Evolutionary conservation across 2,113 vertebrate species (phyloP).

Genomic region (Larimichthys polyactis): DNA sequence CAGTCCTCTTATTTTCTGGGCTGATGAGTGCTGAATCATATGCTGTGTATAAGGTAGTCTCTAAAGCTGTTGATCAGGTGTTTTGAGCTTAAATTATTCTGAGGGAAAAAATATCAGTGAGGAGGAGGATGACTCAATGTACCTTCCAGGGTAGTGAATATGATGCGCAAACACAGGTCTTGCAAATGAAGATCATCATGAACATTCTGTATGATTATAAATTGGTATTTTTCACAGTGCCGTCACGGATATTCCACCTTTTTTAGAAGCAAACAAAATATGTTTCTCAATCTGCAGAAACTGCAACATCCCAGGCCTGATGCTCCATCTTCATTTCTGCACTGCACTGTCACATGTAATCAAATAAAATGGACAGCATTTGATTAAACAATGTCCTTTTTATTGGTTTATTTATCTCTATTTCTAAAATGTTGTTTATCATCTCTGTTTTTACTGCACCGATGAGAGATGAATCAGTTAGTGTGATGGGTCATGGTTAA

Average conservation of each 20-base stretch:
- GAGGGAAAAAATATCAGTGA: conserved; percentile 53
- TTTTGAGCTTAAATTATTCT: conserved; percentile 59
- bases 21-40: conserved; percentile 60
- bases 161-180: conserved; percentile 53
- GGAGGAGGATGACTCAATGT: conserved; percentile 73
- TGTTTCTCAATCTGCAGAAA: not conserved
- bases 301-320: not conserved
- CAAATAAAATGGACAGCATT: conserved; percentile 17
- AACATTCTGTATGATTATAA: conserved; percentile 48
- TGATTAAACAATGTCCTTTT: conserved; percentile 21
- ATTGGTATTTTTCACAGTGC: conserved; percentile 34
- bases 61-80: conserved; percentile 64
- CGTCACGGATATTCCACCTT: conserved; percentile 37
- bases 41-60: conserved; percentile 26
- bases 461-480: not conserved
- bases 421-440: not conserved
- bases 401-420: not conserved
- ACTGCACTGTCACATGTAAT: conserved; percentile 27
- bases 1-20: conserved; percentile 22
- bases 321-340: conserved; percentile 31
- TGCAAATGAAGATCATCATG: conserved; percentile 55
- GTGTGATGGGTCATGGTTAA: not conserved
- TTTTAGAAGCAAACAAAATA: conserved; percentile 38
- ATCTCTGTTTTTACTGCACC: not conserved
- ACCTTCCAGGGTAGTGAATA: conserved; percentile 60